Conservation (phyloP, 2,797 vertebrate genomes). For the Mormyrops boulengeri region DNA sequence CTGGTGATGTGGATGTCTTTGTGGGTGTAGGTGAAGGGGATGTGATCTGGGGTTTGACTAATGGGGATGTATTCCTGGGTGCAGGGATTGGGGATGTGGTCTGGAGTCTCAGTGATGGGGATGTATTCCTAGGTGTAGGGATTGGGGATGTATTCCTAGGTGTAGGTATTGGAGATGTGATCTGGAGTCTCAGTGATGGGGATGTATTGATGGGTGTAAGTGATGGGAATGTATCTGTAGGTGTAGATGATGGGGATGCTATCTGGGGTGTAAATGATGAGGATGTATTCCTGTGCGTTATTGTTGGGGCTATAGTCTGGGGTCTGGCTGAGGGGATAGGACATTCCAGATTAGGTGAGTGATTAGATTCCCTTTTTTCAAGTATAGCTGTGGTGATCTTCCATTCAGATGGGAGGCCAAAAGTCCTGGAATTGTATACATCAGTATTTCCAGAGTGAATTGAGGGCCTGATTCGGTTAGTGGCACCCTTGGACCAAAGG, state of each 20-base stretch:
- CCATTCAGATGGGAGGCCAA: constrained; percentile 19
- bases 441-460: background rate
- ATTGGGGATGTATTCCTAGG: constrained; percentile 38
- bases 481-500: background rate
- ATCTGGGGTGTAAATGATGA: constrained; percentile 29
- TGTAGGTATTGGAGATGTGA: constrained; percentile 49
- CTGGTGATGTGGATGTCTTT: constrained; percentile 26
- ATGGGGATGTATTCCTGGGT: background rate
- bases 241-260: constrained; percentile 45
- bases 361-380: constrained; percentile 33
- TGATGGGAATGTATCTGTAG: constrained; percentile 35
- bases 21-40: constrained; percentile 28
- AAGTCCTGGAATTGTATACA: background rate
- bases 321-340: constrained; percentile 36
- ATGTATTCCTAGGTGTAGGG: constrained; percentile 32
- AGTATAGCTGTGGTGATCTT: constrained; percentile 28
- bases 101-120: constrained; percentile 44
- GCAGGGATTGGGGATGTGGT: constrained; percentile 51
- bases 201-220: constrained; percentile 24
- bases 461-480: background rate
- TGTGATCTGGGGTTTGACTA: constrained; percentile 26
- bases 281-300: background rate
- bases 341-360: constrained; percentile 31
- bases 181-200: constrained; percentile 44
- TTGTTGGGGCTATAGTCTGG: constrained; percentile 17